These are phyloP conservation scores for Cerastis rubricosa DNA, from an alignment of 2,888 invertebrate genomes.

Conservation along the genomic window DNA sequence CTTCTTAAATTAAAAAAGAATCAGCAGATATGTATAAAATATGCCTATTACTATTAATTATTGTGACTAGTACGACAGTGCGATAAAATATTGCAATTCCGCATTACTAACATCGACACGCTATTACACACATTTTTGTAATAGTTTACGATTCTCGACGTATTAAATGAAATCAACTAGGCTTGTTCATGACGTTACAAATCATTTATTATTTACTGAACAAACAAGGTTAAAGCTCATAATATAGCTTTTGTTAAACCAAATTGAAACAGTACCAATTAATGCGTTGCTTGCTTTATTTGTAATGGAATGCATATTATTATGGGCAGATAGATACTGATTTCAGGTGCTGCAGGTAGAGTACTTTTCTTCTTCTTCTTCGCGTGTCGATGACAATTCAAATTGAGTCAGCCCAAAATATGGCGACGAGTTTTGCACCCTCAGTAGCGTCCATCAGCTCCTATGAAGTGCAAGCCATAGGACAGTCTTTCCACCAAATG, in stretches of 20 bases:
- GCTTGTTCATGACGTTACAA: neutral
- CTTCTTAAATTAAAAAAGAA: slow-evolving; percentile 7
- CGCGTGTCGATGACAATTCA: no score
- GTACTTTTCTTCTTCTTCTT: no score
- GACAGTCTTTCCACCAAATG: no score
- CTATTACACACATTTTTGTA: slow-evolving; percentile 14
- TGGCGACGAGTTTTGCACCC: no score
- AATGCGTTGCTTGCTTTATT: neutral
- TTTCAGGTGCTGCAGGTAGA: neutral
- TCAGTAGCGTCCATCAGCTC: no score
- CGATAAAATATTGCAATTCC: slow-evolving; percentile 47
- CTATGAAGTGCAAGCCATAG: no score
- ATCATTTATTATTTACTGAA: slow-evolving; percentile 10
- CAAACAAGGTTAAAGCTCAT: neutral
- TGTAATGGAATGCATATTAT: neutral
- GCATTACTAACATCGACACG: slow-evolving; percentile 8
- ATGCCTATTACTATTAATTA: neutral
- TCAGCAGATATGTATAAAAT: slow-evolving; percentile 27
- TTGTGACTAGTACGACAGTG: slow-evolving; percentile 18
- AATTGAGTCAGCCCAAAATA: no score
- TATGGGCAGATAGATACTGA: no score
- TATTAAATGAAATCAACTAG: neutral
- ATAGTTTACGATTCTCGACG: slow-evolving; percentile 5
- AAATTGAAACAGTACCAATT: no score
- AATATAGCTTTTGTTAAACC: neutral